Evolutionary conservation across 1,140 invertebrate species (phyloP), one percentile per base, ranked within the genome.

Genomic region (Onthophagus taurus): DNA sequence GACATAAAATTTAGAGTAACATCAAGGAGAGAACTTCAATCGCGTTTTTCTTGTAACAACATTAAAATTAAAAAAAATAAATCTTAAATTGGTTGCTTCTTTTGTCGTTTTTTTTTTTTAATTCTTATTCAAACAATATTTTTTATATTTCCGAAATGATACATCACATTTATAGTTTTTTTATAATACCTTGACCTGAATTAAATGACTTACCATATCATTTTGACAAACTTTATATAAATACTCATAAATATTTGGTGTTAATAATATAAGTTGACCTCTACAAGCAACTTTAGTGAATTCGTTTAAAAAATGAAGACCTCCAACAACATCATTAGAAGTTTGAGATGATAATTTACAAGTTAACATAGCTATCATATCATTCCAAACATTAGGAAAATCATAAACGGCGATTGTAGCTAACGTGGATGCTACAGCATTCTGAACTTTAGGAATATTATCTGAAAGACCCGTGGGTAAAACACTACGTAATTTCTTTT

Each of bases 291-390:
- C 19, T 29, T 33, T 35, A 18, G 21, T 37, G 14, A 20, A 38
- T 20, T 46, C 44, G 39, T 46, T 39, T n/a, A 38, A 18, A 26
- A 46, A 46, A 21, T 14, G 21, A 18, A 46, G 26, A 9, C 16
- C 20, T 31, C 44, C 44, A n/a, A 41, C 13, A 39, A 36, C 19
- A 9, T 38, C 37, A 45, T 26, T 38, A 26, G 11, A 13, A 38
- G 19, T 33, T 30, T 31, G 14, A 9, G 34, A 31, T 21, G 19
- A 13, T 23, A 46, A 18, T 39, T 37, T 46, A 1, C 35, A 31
- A n/a, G 33, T 24, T 9, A 46, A 7, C 16, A 35, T 31, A n/a
- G 2, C 21, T 19, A 20, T 18, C 17, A 46, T 20, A 1, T 17
- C 21, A 18, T 24, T 17, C 44, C 44, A 46, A 20, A 31, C 29